A percentile compares a stretch with the other conserved stretches of the same genome.
Conservation (phyloP, 35 echinoderm and acorn worm species). For the Strongylocentrotus purpuratus region DNA sequence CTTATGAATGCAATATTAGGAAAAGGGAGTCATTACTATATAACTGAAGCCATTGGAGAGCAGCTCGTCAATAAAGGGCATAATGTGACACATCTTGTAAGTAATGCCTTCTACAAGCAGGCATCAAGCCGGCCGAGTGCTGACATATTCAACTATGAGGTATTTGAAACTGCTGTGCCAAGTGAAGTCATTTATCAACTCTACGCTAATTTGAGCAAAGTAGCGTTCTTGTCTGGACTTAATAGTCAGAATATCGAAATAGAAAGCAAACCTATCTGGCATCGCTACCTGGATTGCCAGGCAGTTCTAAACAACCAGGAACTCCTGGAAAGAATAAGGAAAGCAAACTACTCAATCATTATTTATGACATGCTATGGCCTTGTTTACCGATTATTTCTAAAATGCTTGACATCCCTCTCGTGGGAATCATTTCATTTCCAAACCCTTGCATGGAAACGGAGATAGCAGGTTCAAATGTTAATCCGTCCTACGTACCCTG, state of each 20-base stretch:
- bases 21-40: constrained; percentile 36
- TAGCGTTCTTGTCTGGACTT: not conserved
- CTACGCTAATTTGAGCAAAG: constrained; percentile 42
- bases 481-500: constrained; percentile 45
- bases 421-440: constrained; percentile 40
- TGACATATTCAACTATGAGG: constrained; percentile 34
- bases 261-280: not conserved
- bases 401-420: constrained; percentile 38
- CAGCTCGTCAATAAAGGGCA: constrained; percentile 23
- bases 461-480: constrained; percentile 33
- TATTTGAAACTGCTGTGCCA: not conserved
- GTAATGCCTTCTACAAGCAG: constrained; percentile 16
- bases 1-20: constrained; percentile 47
- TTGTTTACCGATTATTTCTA: constrained; percentile 25
- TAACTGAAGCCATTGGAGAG: constrained; percentile 24
- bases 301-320: not conserved
- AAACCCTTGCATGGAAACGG: constrained; percentile 34
- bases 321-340: constrained; percentile 22
- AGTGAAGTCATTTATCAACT: constrained; percentile 15
- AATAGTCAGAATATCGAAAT: not conserved
- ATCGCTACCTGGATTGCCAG: constrained; percentile 30
- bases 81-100: constrained; percentile 34
- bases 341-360: constrained; percentile 31
- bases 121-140: not conserved
- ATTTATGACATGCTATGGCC: constrained; percentile 47